Evolutionary conservation across 2,888 invertebrate species (phyloP), one percentile per base, ranked within the genome.

Genomic region (Linhomoeus sp.): DNA sequence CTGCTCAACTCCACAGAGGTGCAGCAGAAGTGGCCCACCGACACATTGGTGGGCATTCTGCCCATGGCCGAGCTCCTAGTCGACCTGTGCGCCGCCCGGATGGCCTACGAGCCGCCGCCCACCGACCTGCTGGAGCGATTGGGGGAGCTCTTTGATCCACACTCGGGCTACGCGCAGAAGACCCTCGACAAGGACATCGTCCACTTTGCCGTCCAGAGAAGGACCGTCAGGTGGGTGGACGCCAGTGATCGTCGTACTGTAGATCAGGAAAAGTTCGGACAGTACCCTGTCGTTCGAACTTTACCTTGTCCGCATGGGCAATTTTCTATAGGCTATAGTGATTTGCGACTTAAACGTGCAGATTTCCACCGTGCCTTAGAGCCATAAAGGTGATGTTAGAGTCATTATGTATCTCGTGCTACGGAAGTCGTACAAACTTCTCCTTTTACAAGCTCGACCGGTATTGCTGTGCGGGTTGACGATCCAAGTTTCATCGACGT

Each of bases 1-100:
- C 66, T 68, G 49, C 24, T 42, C n/a, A 47, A 12, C n/a, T 36
- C 47, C 22, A 15, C n/a, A 23, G 43, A 47, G 35, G 43, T 47
- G 17, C n/a, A 12, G 23, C 39, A 44, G 2, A 29, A 29, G 19
- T 71, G 70, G 71, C 63, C 63, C 29, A 55, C 61, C 26, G 70
- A 71, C 51, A 68, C 70, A 37, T 71, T 71, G 53, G 69, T 69
- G 50, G 71, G 72, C 2, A 68, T 72, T 38, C 66, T 62, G 52
- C 63, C 64, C 53, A 72, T 72, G 71, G 53, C 67, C 22, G 63
- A 66, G 45, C 54, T 70, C 39, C 59, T 70, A 41, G 57, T 70
- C 33, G 69, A 70, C 49, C 56, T 71, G 38, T 60, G 67, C 7
- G 64, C 67, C 9, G 61, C 64, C 1, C 55, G 67, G 23, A 54